Percentiles rank a stretch among this genome's conserved stretches.
phyloP scores from a whole-genome alignment of 2,113 vertebrate genomes.

The Hylia prasina region DNA sequence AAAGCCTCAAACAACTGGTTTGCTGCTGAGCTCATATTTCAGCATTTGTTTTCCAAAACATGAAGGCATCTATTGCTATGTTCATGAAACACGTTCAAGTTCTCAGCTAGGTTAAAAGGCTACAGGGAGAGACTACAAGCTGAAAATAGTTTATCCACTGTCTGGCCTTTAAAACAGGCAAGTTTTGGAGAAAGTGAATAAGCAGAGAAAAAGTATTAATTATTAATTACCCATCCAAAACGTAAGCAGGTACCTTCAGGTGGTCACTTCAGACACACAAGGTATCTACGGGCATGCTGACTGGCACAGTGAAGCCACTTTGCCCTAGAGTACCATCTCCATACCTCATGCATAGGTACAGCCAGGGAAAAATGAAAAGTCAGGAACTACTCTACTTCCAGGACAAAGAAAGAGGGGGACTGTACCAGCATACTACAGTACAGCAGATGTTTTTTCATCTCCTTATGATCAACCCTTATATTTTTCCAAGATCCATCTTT shows the following conservation, averaged over 20 bases:
- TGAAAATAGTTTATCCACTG: neutral
- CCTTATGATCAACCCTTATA: neutral
- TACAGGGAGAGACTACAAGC: neutral
- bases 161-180: neutral
- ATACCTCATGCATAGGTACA: neutral
- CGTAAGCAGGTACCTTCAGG: neutral
- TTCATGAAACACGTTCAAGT: neutral
- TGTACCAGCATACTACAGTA: neutral
- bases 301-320: neutral
- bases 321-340: neutral
- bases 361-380: neutral
- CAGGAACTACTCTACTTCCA: neutral
- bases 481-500: neutral
- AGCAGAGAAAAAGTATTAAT: neutral
- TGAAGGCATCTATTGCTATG: constrained; percentile 1
- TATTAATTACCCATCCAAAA: neutral
- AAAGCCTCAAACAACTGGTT: neutral
- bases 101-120: constrained; percentile 3
- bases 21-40: neutral
- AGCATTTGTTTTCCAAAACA: neutral
- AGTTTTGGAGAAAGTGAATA: neutral
- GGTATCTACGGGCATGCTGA: neutral
- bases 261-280: neutral
- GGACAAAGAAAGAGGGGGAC: neutral
- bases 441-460: neutral